Evolutionary conservation across 2,888 invertebrate species (phyloP), one percentile per base, ranked within the genome.

Genomic region (Mechanitis mazaeus): DNA sequence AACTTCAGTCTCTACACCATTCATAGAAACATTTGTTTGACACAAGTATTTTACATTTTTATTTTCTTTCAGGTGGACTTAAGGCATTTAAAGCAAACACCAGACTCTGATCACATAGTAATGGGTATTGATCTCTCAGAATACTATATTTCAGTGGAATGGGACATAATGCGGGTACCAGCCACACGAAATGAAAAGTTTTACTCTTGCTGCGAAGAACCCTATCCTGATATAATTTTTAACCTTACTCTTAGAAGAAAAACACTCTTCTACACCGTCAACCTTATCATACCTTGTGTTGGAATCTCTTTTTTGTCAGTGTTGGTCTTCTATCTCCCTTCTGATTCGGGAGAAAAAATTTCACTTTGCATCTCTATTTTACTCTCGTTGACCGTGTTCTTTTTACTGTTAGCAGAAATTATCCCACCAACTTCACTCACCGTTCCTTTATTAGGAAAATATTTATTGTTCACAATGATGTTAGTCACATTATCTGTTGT

Each of bases 341-440:
- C 97, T 70, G 98, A 98, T 89, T 97, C 97, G 58, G 98, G 98
- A 71, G 98, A 99, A 89, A 98, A 98, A 87, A 97, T 98, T 75
- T 98, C 98, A 67, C 93, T 99, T 69, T 98, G 98, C 85, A 97
- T 97, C 78, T 97, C 97, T 70, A 97, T 97, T 82, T 92, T 97
- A 67, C 94, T 97, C 61, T 97, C 97, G 72, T 91, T 97, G 79
- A 97, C 97, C 78, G 97, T 97, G 91, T 97, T 97, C 92, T 97
- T 97, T 91, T 92, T 97, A 78, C 92, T 97, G 74, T 91, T 98
- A 81, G 97, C 96, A 77, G 97, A 97, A 91, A 97, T 97, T 82
- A 97, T 97, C 83, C 97, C 97, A 73, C 96, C 97, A 60, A 97
- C 97, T 70, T 97, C 97, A 72, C 91, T 97, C 72, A 97, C 97